These are phyloP conservation scores for Epistrophe grossulariae DNA, from an alignment of 2,888 invertebrate species.

Conservation along the genomic window DNA sequence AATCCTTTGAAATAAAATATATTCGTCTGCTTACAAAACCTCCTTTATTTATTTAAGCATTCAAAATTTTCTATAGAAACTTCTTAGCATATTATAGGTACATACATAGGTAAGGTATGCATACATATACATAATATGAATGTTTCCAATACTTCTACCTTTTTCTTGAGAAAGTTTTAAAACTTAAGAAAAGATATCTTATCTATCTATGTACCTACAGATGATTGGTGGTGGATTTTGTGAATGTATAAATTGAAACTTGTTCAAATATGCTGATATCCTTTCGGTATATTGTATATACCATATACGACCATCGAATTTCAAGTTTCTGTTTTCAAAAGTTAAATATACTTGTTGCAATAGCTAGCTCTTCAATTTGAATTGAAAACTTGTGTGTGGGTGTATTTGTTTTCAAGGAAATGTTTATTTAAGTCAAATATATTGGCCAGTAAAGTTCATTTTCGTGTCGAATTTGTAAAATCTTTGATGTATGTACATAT, in stretches of 20 bases:
- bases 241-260: constrained; percentile 45
- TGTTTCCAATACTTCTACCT: neutral
- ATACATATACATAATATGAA: too few species aligned
- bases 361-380: neutral
- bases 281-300: neutral
- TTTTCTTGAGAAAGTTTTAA: neutral
- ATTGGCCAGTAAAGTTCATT: neutral
- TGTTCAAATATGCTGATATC: constrained; percentile 51
- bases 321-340: neutral
- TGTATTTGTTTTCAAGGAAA: neutral
- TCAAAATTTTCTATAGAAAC: constrained; percentile 37
- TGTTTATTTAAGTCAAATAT: constrained; percentile 7
- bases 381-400: neutral
- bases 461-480: neutral
- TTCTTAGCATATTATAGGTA: neutral
- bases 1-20: constrained; percentile 25
- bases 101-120: too few species aligned
- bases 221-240: neutral
- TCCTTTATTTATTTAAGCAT: neutral
- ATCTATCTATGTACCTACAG: neutral
- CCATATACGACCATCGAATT: neutral
- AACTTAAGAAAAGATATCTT: neutral
- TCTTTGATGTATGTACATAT: too few species aligned
- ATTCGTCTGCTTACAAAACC: neutral
- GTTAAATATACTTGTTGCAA: constrained; percentile 16